Evolutionary conservation across 35 echinoderm and acorn worm genomes (phyloP), one percentile per base, ranked within the genome.

Genomic region (Heliocidaris tuberculata): DNA sequence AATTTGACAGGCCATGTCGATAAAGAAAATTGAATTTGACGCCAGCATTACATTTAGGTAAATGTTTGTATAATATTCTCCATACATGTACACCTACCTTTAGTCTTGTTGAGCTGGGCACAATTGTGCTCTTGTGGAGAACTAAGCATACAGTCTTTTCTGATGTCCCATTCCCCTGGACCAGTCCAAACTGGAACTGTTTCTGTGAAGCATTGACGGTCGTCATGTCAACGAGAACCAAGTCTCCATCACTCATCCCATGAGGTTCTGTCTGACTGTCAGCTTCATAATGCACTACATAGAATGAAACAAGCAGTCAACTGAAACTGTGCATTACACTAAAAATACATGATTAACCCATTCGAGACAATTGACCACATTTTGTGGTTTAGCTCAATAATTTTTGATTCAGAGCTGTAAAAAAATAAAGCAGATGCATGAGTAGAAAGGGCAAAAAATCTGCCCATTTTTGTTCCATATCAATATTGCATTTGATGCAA

Each of bases 151-250:
- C 29, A 9, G 31, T 32, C 87, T 30, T 42, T n/a, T 89, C 87
- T 47, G 87, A 47, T 30, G 16, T 6, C 5, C 47, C 13, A 15
- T 15, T 85, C n/a, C 70, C 70, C 70, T 13, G 31, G 17, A 89
- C 30, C 11, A 89, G 87, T 32, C 87, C 87, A 24, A 89, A 89
- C 9, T 89, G 29, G 87, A 24, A 89, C 32, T 24, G 31, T 15
- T 89, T 32, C 31, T 48, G 19, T 32, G 31, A 32, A 48, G 31
- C 87, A 89, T 16, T 89, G 7, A 32, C 32, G 6, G 87, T 42
- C 12, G 87, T 89, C 87, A 89, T 89, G 31, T 89, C 87, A 16
- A 89, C 87, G 5, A 89, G 87, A 13, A 89, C 87, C 87, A 89
- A n/a, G 31, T 89, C 87, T 6, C 24, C 31, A 15, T 8, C 31